A percentile compares a stretch with the other conserved stretches of the same genome.
phyloP scores from a whole-genome alignment of 2,113 vertebrate species.

The Sphyrna mokarran region DNA sequence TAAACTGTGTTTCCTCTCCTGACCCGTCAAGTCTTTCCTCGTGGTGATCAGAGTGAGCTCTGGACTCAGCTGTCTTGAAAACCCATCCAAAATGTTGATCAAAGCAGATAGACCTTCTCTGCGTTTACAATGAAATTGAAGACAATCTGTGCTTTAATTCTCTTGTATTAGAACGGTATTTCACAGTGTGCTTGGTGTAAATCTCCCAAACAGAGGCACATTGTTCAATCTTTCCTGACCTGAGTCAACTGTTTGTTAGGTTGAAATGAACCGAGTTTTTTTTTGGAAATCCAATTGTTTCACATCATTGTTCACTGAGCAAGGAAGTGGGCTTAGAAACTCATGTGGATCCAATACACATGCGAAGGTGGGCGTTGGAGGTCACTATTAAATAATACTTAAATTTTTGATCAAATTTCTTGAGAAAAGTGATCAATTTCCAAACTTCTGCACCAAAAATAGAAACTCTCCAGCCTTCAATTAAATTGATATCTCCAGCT shows the following conservation, averaged over 20 bases:
- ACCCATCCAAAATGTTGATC: neutral
- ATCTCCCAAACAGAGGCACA: neutral
- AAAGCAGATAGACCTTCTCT: neutral
- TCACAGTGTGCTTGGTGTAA: neutral
- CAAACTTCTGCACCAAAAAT: no score
- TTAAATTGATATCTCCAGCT: no score
- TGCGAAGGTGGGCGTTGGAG: neutral
- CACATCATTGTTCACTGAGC: neutral
- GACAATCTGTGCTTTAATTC: neutral
- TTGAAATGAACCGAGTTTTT: neutral
- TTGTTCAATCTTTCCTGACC: neutral
- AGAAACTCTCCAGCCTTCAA: no score
- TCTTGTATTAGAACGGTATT: neutral
- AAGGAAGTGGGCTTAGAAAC: neutral
- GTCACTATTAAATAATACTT: neutral
- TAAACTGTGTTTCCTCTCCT: neutral
- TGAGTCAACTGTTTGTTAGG: neutral
- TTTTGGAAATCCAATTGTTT: neutral
- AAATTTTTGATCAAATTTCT: neutral
- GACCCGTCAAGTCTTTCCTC: neutral
- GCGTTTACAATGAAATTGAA: neutral
- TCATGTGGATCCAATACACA: neutral
- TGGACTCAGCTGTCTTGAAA: neutral
- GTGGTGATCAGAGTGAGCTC: neutral
- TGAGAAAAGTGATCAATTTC: no score